Conservation (phyloP, 92 coral and sea anemone species). For the Meandrina meandrites region DNA sequence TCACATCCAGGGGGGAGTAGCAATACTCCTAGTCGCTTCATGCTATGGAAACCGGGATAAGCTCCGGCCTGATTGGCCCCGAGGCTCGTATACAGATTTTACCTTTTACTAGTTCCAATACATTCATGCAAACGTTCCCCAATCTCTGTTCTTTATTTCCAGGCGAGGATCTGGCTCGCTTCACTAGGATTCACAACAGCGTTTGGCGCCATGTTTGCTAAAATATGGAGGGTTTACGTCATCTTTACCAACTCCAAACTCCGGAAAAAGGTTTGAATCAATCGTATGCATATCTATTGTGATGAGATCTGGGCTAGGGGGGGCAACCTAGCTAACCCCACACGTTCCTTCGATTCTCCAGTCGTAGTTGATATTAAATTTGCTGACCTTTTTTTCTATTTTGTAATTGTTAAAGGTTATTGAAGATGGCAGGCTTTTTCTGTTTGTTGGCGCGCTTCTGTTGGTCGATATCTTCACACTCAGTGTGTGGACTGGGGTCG, state of each 20-base stretch:
- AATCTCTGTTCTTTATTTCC: neutral
- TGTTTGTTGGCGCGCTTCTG: conserved; percentile 69
- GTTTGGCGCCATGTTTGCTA: conserved; percentile 92
- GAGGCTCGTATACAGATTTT: too few species aligned
- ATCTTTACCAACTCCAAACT: conserved; percentile 74
- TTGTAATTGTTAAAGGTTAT: conserved; percentile 45
- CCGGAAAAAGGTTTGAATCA: conserved; percentile 32
- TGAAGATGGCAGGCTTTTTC: conserved; percentile 77
- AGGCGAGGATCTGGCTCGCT: conserved; percentile 78
- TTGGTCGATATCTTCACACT: conserved; percentile 71
- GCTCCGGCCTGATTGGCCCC: too few species aligned
- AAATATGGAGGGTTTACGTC: conserved; percentile 88
- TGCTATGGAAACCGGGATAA: too few species aligned
- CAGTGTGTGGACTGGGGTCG: conserved; percentile 70
- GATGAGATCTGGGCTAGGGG: neutral
- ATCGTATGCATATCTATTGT: neutral
- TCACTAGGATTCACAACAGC: conserved; percentile 83
- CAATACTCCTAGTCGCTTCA: too few species aligned
- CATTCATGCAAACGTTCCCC: too few species aligned
- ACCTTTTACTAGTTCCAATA: too few species aligned
- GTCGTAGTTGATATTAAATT: neutral
- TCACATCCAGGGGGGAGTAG: too few species aligned
- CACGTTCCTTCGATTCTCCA: too few species aligned
- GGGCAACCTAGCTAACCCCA: neutral
- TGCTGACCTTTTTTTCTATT: neutral